Base-by-base conservation (phyloP, 1,140 invertebrate species). In the Agraylea sexmaculata region DNA sequence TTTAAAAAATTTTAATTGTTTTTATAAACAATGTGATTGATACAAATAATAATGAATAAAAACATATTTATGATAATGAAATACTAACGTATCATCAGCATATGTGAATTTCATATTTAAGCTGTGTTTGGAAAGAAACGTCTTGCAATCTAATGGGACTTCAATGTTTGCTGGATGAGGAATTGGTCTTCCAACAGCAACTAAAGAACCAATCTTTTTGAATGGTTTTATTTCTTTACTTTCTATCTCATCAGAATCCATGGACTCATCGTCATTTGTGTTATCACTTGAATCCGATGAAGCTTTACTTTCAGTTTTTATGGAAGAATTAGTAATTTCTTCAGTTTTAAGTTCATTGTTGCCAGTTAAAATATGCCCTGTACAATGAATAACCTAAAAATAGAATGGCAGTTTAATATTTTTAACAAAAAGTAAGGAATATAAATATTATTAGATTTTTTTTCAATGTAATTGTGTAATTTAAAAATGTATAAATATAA, bases 21-120 rank as follows among this genome's bases (percentile, higher is more conserved):
- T 7, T 25, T 8, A 7, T 7, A 25, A 25, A 7, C 23, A 25
- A 25, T 12, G n/a, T 25, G 7, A 8, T 12, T 25, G 7, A 25
- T 25, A 8, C 12, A 25, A 7, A 25, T 25, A 25, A 12, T 25
- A 25, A 25, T 35, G 19, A 30, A 20, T 11, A 1, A 23, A 25
- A 27, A 32, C 28, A 21, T 30, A 37, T 6, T 34, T 12, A 19
- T 21, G n/a, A 31, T 33, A 16, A 39, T 17, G 20, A 43, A 29
- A 38, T 44, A 72, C 79, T 75, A 69, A 94, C 90, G 82, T 87
- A 46, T 93, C 87, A 68, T 95, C 90, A 43, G 82, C 86, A 57
- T 90, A 88, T 11, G 84, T 89, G 57, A 91, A 93, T 57, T 87
- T 90, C 88, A 94, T 93, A 58, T 90, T 87, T 51, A 92, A 71